phyloP scores from a whole-genome alignment of 2,113 vertebrate species.

The Pituophis catenifer region DNA sequence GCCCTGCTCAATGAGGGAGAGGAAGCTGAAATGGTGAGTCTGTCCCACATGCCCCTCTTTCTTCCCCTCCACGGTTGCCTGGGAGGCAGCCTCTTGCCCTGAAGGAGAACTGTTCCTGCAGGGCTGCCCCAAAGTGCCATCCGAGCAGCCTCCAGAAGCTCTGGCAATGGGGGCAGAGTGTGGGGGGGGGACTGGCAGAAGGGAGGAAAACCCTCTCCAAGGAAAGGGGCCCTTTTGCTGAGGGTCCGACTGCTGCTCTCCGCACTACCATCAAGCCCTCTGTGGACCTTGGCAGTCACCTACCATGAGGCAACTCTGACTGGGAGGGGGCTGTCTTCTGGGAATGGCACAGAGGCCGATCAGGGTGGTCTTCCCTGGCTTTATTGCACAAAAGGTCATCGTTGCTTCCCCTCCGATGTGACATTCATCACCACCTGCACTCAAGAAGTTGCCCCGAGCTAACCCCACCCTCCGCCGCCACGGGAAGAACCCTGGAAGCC shows the following conservation, averaged over 20 bases:
- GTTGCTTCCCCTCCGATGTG: no score
- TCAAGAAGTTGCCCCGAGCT: not conserved
- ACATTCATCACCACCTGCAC: not conserved
- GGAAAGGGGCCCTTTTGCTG: not conserved
- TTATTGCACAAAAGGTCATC: not conserved
- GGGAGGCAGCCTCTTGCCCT: not conserved
- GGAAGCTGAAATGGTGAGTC: conserved; percentile 78
- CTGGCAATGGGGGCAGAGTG: not conserved
- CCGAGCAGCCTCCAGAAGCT: not conserved
- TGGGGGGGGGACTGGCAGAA: not conserved
- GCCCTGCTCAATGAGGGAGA: conserved; percentile 74
- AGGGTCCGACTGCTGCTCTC: not conserved
- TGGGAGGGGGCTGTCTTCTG: not conserved
- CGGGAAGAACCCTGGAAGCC: not conserved
- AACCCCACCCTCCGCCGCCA: no score
- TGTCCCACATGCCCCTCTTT: not conserved
- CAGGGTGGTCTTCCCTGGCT: not conserved
- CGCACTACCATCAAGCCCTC: not conserved
- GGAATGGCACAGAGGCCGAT: not conserved
- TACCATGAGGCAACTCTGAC: not conserved
- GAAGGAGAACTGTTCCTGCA: not conserved
- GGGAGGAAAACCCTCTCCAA: not conserved
- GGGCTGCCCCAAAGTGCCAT: not conserved
- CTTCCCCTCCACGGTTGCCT: not conserved
- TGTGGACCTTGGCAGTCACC: not conserved